phyloP scores from a whole-genome alignment of 92 coral and sea anemone species.

The Desmophyllum pertusum region DNA sequence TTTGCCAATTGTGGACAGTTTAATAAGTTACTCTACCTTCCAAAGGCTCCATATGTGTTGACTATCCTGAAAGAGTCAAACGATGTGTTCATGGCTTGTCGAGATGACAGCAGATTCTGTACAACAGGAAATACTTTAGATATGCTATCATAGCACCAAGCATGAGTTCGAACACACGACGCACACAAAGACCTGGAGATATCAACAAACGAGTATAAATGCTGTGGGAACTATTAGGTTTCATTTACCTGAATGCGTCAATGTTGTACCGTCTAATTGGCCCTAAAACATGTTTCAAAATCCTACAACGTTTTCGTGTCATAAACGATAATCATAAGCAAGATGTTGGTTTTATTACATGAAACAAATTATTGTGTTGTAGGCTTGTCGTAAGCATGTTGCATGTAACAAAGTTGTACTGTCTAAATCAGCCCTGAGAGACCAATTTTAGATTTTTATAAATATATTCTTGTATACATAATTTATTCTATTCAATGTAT shows the following conservation, averaged over 20 bases:
- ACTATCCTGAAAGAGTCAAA: conserved; percentile 97
- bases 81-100: conserved; percentile 98
- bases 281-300: too few species aligned
- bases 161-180: conserved; percentile 94
- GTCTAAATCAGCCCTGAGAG: too few species aligned
- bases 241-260: too few species aligned
- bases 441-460: too few species aligned
- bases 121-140: conserved; percentile 93
- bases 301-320: too few species aligned
- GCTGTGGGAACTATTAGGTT: not conserved
- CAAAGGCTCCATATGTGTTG: conserved; percentile 99
- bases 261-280: too few species aligned
- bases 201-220: not conserved
- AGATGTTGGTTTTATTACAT: too few species aligned
- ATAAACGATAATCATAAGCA: too few species aligned
- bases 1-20: not conserved
- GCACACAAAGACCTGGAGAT: conserved; percentile 78
- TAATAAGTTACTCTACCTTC: conserved; percentile 74
- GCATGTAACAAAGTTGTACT: too few species aligned
- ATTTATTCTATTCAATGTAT: not conserved
- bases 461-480: too few species aligned
- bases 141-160: conserved; percentile 82
- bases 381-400: too few species aligned
- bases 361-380: too few species aligned
- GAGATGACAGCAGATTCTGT: conserved; percentile 93